phyloP scores from a whole-genome alignment of 2,888 invertebrate genomes.

The Sceliomorpha sp. region DNA sequence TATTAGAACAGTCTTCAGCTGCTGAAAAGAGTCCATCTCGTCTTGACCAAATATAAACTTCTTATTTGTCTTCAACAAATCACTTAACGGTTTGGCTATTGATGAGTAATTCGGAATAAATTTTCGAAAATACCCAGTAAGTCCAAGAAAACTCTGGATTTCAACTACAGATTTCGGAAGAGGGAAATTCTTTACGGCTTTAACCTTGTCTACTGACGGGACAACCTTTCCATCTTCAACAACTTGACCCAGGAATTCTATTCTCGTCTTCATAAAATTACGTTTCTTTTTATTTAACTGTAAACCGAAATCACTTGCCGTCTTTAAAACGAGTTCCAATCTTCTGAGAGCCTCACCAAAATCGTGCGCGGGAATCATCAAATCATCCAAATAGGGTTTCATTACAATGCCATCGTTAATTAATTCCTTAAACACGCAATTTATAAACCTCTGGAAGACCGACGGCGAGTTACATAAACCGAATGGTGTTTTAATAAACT shows the following conservation, averaged over 20 bases:
- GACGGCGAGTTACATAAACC: conserved; percentile 30
- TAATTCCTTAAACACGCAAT: conserved; percentile 17
- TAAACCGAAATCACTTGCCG: conserved; percentile 24
- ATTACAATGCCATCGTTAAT: conserved; percentile 12
- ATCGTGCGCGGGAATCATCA: conserved; percentile 13
- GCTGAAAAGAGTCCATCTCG: conserved; percentile 13
- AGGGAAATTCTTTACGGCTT: conserved; percentile 23
- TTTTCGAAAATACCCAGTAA: conserved; percentile 41
- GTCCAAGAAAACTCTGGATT: conserved; percentile 29
- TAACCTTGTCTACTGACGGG: conserved; percentile 27
- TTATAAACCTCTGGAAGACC: conserved; percentile 26
- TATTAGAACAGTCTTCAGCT: background rate
- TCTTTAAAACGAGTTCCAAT: conserved; percentile 41
- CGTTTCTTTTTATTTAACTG: conserved; percentile 22
- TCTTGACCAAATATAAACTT: conserved; percentile 7
- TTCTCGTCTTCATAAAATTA: conserved; percentile 17
- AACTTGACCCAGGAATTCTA: conserved; percentile 26
- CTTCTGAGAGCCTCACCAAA: conserved; percentile 18
- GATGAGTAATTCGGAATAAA: conserved; percentile 14
- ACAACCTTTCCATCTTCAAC: conserved; percentile 24
- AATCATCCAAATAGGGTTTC: conserved; percentile 26
- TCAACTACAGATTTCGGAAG: conserved; percentile 8
- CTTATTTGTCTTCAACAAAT: conserved; percentile 16
- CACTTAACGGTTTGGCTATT: conserved; percentile 22
- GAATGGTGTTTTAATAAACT: conserved; percentile 34